phyloP scores from a whole-genome alignment of 2,797 vertebrate species.

The Poeciliopsis turneri region DNA sequence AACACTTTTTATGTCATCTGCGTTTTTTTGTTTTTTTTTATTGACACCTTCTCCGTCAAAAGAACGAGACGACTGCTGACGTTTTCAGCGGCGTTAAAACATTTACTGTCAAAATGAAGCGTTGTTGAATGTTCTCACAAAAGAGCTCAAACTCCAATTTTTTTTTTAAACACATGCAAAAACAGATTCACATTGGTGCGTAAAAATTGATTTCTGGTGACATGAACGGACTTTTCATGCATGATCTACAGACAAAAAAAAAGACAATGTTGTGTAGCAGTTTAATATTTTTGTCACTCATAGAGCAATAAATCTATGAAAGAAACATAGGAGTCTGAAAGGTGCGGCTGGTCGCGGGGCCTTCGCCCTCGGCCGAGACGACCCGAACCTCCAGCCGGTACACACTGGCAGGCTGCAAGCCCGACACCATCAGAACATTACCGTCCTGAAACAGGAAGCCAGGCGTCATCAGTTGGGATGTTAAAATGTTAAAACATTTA shows the following conservation, averaged over 20 bases:
- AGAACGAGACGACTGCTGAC: not conserved
- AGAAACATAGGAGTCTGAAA: slow-evolving; percentile 83
- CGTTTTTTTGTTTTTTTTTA: not conserved
- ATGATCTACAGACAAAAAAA: not conserved
- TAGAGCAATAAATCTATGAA: too few species aligned
- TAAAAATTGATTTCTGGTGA: not conserved
- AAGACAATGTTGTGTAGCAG: too few species aligned
- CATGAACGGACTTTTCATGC: not conserved
- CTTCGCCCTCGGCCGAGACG: slow-evolving; percentile 84
- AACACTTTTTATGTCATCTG: not conserved
- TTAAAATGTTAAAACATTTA: not conserved
- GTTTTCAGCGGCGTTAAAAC: not conserved
- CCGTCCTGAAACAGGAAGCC: slow-evolving; percentile 76
- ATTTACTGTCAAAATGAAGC: not conserved
- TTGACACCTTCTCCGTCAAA: not conserved
- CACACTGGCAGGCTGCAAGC: slow-evolving; percentile 83
- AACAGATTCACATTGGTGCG: not conserved
- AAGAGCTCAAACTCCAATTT: not conserved
- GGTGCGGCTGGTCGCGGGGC: slow-evolving; percentile 84
- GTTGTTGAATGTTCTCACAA: not conserved
- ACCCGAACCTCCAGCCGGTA: slow-evolving; percentile 89
- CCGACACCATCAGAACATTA: slow-evolving; percentile 82
- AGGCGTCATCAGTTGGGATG: not conserved
- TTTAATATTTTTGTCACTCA: too few species aligned
- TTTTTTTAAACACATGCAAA: not conserved